Base-by-base conservation (phyloP, 2,797 vertebrate genomes). In the Setipinna tenuifilis region DNA sequence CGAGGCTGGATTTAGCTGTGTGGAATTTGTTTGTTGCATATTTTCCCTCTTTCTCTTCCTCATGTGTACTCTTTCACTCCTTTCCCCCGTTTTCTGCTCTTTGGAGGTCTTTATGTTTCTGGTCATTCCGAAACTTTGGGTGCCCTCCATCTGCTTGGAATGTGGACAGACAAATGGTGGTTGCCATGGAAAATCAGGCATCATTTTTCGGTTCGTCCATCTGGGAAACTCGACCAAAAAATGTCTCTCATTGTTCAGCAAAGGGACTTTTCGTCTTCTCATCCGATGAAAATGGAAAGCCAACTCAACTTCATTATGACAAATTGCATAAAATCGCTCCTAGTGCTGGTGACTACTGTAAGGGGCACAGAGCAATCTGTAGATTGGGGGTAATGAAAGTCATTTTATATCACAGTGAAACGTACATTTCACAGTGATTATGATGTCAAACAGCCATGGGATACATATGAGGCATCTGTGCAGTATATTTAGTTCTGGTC, bases 21-120 rank as follows among this genome's bases (percentile, higher is more conserved):
- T 92, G 93, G 94, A 94, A 93, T 94, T 92, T 92, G 91, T 94
- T 94, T 93, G 93, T 93, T 90, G 90, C 90, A 88, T 92, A 75
- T 94, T 94, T 93, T 89, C 92, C 89, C 44, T 19, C 28, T 41
- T 7, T 35, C 31, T 21, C 85, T 50, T 86, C 89, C 87, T 89
- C 88, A 6, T 31, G 6, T 21, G 31, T n/a, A n/a, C 71, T 78
- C 16, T 78, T 78, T 83, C 82, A 21, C 82, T 85, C 59, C 19
- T 65, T 28, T 23, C 85, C 35, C 41, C 19, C 65, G 87, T 83
- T 90, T 89, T 16, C 80, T 83, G 71, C n/a, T 88, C 88, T 87
- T 88, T 83, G 93, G 92, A 87, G 86, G 57, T 91, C 93, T 95
- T 90, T 93, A 94, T 94, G 91, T 90, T 17, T 0, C 46, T 83